Base-by-base conservation (phyloP, 2,888 invertebrate genomes). In the Parnassius mnemosyne region DNA sequence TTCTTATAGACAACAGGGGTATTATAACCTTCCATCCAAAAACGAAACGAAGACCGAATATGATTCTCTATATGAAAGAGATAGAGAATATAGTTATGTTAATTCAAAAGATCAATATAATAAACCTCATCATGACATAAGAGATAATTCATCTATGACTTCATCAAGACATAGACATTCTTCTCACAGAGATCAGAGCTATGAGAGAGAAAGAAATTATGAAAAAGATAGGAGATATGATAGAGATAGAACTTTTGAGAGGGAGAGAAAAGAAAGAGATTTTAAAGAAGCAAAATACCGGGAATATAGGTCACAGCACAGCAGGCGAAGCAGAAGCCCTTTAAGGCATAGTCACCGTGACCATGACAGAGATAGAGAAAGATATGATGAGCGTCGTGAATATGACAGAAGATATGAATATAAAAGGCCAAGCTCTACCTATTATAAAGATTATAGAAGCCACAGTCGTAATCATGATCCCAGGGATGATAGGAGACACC, bases 321-420 rank as follows among this genome's bases (percentile, higher is more conserved):
- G 84, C 67, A 69, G 67, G 55, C 58, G 65, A 47, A 76, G 76
- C 46, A 74, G 76, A 60, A 83, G 83, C 66, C 79, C 79, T 43
- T 75, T 79, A 34, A 71, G 76, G 43, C 66, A 71, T 53, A 80
- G 80, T 61, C 69, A 76, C 42, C 73, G 74, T 51, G 69, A 72
- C 42, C 75, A 76, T 63, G 65, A 71, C n/a, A 74, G 70, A 68
- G 75, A 80, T 3, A 75, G 68, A 42, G 67, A 68, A 9, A 68
- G 65, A 60, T 68, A 70, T 61, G 67, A 65, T 66, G 73, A 72
- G 49, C 68, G 70, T 59, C 54, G 60, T 59, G 79, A 83, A 54
- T 75, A 79, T 77, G 85, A 85, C 44, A 64, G 74, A 47, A 81
- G 75, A 68, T 66, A 76, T 71, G 80, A 82, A 61, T 71, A 79